Evolutionary conservation across 1,140 invertebrate genomes (phyloP), one percentile per base, ranked within the genome.

Genomic region (Cherax quadricarinatus): DNA sequence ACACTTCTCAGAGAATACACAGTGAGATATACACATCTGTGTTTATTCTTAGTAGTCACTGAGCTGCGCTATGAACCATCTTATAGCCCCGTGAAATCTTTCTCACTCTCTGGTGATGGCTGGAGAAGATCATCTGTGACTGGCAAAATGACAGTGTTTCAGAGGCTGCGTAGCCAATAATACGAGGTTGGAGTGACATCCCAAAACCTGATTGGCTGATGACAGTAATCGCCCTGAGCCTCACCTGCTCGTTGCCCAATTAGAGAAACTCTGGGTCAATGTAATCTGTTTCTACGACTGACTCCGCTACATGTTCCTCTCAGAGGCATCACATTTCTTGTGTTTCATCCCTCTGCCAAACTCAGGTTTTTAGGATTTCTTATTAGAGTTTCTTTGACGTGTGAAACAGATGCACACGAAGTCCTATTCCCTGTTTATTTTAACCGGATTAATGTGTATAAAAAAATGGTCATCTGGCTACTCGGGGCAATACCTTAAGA

Each of bases 271-370:
- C 73, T 16, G 75, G 78, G 89, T 86, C 89, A 91, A 75, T 91
- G 75, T 87, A 87, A 91, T 91, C 84, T 91, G 89, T 91, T 91
- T 91, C 89, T 91, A 66, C 89, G 62, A 91, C 78, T 91, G 89
- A 81, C 83, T 86, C 81, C 84, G 84, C 49, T 18, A 24, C 73
- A 30, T 51, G 83, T 51, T 41, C 49, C 57, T 62, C 62, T 9
- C 6, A 53, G 62, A 1, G 5, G 16, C 6, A 10, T n/a, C 18
- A 41, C 62, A 48, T 82, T 73, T 24, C 81, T 89, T 70, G 14
- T 5, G 62, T 16, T 5, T 18, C 21, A 48, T 57, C 60, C 16
- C 6, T 62, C 62, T 30, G 53, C 12, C n/a, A 24, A 18, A 30
- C 16, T 53, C 30, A 66, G 7, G n/a, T 78, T 57, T 75, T 18